Evolutionary conservation across 2,113 vertebrate genomes (phyloP).

Genomic region (Muntiacus muntjak): DNA sequence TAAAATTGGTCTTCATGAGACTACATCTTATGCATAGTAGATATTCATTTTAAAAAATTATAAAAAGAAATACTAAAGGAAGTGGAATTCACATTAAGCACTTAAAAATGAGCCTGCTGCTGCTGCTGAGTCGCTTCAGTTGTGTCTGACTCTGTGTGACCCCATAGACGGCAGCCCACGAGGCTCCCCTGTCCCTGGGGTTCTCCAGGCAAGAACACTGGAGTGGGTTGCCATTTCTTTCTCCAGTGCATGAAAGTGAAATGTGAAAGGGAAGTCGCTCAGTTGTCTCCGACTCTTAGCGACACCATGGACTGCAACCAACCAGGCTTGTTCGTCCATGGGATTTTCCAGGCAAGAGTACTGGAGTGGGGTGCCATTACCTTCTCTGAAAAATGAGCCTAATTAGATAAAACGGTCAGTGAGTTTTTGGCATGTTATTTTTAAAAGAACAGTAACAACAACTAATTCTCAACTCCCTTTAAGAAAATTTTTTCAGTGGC

Average conservation of each 20-base stretch:
- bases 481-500: not conserved
- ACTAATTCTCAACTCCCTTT: not conserved
- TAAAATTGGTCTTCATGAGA: not conserved
- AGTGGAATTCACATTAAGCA: not conserved
- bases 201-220: not conserved
- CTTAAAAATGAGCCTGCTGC: not conserved
- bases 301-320: not conserved
- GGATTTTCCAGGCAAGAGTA: not conserved
- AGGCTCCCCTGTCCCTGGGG: not conserved
- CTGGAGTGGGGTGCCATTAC: not conserved
- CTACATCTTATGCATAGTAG: not conserved
- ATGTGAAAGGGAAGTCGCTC: not conserved
- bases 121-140: not conserved
- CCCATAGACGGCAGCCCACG: not conserved
- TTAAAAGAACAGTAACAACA: not conserved
- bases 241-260: not conserved
- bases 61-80: not conserved
- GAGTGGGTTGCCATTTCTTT: not conserved
- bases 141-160: not conserved
- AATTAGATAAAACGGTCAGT: not conserved
- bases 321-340: not conserved
- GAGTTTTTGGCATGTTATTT: not conserved
- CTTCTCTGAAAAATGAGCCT: not conserved
- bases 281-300: not conserved
- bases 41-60: constrained; percentile 24